A percentile compares a stretch with the other conserved stretches of the same genome.
These are phyloP conservation scores for Apocheima hispidaria DNA, from an alignment of 2,888 invertebrate species.

Conservation along the genomic window DNA sequence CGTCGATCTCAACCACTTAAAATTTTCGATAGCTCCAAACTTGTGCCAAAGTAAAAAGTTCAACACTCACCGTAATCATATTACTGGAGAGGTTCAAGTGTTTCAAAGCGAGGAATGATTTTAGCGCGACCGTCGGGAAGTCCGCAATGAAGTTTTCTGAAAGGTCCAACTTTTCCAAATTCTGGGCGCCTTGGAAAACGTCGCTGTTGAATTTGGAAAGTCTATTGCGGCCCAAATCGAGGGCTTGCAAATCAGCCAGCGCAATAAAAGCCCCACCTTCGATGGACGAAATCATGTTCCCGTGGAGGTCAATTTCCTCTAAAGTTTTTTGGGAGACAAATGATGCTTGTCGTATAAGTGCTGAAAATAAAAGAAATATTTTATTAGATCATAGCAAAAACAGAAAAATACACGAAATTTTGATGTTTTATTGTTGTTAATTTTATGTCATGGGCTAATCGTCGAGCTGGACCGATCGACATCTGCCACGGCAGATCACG, in stretches of 20 bases:
- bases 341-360: slow-evolving; percentile 88
- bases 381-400: too few relatives aligned
- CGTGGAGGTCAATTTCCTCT: slow-evolving; percentile 91
- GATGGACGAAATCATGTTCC: slow-evolving; percentile 91
- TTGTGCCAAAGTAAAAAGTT: slow-evolving; percentile 45
- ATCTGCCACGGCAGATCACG: too few relatives aligned
- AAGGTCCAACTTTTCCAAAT: slow-evolving; percentile 92
- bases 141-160: slow-evolving; percentile 94
- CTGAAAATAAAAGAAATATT: slow-evolving; percentile 82
- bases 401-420: too few relatives aligned
- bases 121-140: slow-evolving; percentile 92
- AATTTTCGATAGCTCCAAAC: slow-evolving; percentile 44
- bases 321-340: slow-evolving; percentile 90
- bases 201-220: slow-evolving; percentile 93
- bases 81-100: slow-evolving; percentile 94
- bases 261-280: slow-evolving; percentile 92
- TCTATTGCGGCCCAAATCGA: slow-evolving; percentile 92
- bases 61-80: slow-evolving; percentile 90
- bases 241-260: slow-evolving; percentile 88
- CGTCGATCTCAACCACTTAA: slow-evolving; percentile 34
- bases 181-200: slow-evolving; percentile 91
- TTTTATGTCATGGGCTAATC: background rate
- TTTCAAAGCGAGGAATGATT: slow-evolving; percentile 89
- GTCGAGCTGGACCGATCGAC: too few relatives aligned
- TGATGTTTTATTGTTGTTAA: too few relatives aligned